phyloP scores from a whole-genome alignment of 2,888 invertebrate species.

The Odontocolon sp. region DNA sequence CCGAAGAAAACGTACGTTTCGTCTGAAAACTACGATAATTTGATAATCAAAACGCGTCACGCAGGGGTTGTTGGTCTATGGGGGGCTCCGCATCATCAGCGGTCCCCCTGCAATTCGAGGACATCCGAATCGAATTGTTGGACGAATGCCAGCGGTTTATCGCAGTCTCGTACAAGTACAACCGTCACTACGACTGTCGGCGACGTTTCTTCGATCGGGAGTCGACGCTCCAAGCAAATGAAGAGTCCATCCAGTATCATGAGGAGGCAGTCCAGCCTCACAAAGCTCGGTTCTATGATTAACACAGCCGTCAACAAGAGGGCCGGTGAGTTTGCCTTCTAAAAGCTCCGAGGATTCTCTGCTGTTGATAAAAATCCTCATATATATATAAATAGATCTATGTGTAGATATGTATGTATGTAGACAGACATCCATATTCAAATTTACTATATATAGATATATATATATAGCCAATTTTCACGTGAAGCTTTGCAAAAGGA shows the following conservation, averaged over 20 bases:
- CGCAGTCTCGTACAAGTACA: conserved; percentile 65
- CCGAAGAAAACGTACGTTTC: too few species aligned
- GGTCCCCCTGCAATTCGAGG: conserved; percentile 77
- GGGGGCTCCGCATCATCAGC: conserved; percentile 80
- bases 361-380: too few species aligned
- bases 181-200: conserved; percentile 42
- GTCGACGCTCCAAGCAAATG: conserved; percentile 78
- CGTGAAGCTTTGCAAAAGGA: too few species aligned
- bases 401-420: too few species aligned
- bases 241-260: conserved; percentile 82
- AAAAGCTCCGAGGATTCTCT: conserved; percentile 64
- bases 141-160: conserved; percentile 64
- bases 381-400: too few species aligned
- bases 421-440: too few species aligned
- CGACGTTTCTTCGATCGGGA: conserved; percentile 51
- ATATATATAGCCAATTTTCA: too few species aligned
- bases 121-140: conserved; percentile 70
- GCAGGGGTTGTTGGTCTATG: conserved; percentile 80
- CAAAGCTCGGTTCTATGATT: conserved; percentile 85
- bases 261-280: conserved; percentile 85
- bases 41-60: conserved; percentile 78
- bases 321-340: conserved; percentile 81
- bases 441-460: too few species aligned
- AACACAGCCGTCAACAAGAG: conserved; percentile 84
- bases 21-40: too few species aligned